phyloP scores from a whole-genome alignment of 2,888 invertebrate genomes.

The Trissolcus brochymenae region DNA sequence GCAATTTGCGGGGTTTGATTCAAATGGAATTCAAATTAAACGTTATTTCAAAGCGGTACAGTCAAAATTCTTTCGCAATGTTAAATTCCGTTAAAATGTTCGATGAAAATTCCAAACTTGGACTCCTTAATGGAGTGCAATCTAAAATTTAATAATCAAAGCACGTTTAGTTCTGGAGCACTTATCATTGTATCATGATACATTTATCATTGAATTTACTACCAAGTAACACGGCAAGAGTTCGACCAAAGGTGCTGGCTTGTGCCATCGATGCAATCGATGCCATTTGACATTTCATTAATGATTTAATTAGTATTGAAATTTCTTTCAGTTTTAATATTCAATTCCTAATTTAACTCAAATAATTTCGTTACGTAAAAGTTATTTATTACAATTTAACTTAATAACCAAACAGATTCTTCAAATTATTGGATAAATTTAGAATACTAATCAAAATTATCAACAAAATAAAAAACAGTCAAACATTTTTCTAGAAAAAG shows the following conservation, averaged over 20 bases:
- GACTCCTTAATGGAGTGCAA: background rate
- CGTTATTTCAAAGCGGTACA: background rate
- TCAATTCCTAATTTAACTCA: no score
- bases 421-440: no score
- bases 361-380: no score
- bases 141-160: background rate
- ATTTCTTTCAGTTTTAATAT: no score
- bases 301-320: no score
- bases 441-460: no score
- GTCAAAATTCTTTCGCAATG: background rate
- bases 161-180: slow-evolving; percentile 1
- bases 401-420: no score
- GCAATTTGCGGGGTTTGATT: slow-evolving; percentile 7
- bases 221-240: background rate
- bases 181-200: background rate
- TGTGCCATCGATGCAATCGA: background rate
- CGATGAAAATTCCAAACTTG: slow-evolving; percentile 8
- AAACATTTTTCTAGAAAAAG: no score
- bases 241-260: slow-evolving; percentile 8
- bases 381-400: no score
- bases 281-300: background rate
- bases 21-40: slow-evolving; percentile 11
- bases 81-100: slow-evolving; percentile 9
- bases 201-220: slow-evolving; percentile 3
- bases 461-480: no score